Conservation (phyloP, 2,888 invertebrate genomes). For the Cantharis lateralis region DNA sequence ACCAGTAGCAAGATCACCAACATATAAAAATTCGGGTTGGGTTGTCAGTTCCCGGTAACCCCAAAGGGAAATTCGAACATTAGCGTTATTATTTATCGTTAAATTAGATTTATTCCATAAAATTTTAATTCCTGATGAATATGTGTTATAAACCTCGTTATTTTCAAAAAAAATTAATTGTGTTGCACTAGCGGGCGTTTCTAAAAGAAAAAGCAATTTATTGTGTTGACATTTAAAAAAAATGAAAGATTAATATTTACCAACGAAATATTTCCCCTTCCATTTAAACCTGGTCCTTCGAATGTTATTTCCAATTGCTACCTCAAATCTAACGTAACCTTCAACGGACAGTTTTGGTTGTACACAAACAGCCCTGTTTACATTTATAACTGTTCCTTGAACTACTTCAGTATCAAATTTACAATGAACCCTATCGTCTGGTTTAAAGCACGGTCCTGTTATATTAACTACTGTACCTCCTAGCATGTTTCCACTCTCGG, state of each 20-base stretch:
- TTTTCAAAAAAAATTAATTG: conserved; percentile 84
- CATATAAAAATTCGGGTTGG: conserved; percentile 78
- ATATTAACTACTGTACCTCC: conserved; percentile 96
- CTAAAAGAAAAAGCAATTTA: conserved; percentile 57
- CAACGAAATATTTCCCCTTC: conserved; percentile 90
- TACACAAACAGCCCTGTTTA: conserved; percentile 85
- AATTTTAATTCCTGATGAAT: conserved; percentile 76
- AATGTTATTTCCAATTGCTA: conserved; percentile 76
- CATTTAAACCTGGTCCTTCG: conserved; percentile 70
- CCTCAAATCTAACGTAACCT: conserved; percentile 85
- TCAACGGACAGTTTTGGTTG: conserved; percentile 87
- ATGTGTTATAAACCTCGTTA: conserved; percentile 71
- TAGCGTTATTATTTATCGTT: conserved; percentile 76
- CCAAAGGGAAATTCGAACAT: conserved; percentile 83
- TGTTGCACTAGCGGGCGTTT: conserved; percentile 86
- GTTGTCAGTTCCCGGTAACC: conserved; percentile 87
- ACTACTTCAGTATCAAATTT: conserved; percentile 81
- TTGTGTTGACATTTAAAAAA: neutral
- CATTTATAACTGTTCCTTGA: conserved; percentile 74
- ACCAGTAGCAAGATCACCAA: conserved; percentile 73
- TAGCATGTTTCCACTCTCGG: conserved; percentile 96
- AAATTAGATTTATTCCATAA: conserved; percentile 87
- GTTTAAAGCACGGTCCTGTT: conserved; percentile 91
- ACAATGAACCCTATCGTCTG: conserved; percentile 76
- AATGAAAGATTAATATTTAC: conserved; percentile 58